These are phyloP conservation scores for Aptenodytes forsteri DNA, from an alignment of 2,113 vertebrate genomes.

Conservation along the genomic window DNA sequence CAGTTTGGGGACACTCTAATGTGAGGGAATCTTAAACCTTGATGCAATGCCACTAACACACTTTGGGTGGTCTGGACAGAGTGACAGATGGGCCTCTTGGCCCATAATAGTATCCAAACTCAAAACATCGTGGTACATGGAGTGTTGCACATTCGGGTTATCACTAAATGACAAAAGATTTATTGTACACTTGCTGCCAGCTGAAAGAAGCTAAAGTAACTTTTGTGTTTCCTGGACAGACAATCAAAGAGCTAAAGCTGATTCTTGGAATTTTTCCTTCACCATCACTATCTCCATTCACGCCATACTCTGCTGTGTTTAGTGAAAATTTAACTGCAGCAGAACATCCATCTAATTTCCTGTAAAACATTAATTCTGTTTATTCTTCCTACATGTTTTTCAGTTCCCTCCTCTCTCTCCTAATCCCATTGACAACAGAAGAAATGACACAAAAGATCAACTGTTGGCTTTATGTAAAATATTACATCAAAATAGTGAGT, in stretches of 20 bases:
- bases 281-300: not conserved
- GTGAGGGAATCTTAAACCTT: not conserved
- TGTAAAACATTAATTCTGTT: slow-evolving; percentile 14
- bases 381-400: not conserved
- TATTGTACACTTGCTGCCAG: not conserved
- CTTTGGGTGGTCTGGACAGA: not conserved
- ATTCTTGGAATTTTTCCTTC: not conserved
- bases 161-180: not conserved
- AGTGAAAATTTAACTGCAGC: slow-evolving; percentile 6
- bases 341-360: not conserved
- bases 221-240: not conserved
- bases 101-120: not conserved
- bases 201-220: not conserved
- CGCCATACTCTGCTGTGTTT: not conserved
- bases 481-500: slow-evolving; percentile 12
- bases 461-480: slow-evolving; percentile 12
- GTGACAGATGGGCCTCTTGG: not conserved
- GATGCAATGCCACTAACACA: not conserved
- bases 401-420: not conserved
- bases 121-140: not conserved
- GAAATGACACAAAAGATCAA: not conserved
- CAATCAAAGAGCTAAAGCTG: not conserved
- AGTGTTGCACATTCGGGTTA: not conserved
- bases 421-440: not conserved
- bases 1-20: not conserved